phyloP scores from a whole-genome alignment of 2,888 invertebrate genomes.

The Acleris literana region DNA sequence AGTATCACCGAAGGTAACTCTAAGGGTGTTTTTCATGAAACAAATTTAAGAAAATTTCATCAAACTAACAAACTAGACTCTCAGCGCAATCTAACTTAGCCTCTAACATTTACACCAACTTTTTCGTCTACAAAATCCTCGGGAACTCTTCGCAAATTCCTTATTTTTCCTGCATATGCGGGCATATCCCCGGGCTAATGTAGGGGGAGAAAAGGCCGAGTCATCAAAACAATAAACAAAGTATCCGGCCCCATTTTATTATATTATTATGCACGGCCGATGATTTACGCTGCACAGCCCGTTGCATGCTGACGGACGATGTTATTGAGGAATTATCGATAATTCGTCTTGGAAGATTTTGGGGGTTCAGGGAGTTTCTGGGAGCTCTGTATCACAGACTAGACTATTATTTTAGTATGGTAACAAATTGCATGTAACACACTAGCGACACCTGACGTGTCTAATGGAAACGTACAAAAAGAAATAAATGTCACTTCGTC shows the following conservation, averaged over 20 bases:
- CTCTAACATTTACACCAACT: background rate
- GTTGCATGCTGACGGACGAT: slow-evolving; percentile 48
- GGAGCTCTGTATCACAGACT: too few species aligned
- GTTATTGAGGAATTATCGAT: slow-evolving; percentile 20
- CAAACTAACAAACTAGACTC: background rate
- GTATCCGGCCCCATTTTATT: slow-evolving; percentile 80
- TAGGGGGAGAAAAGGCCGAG: slow-evolving; percentile 72
- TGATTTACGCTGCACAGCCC: slow-evolving; percentile 79
- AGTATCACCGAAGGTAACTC: too few species aligned
- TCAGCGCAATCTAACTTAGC: slow-evolving; percentile 21
- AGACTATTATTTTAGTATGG: too few species aligned
- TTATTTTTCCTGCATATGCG: slow-evolving; percentile 73
- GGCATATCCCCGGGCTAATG: slow-evolving; percentile 52
- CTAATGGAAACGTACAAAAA: too few species aligned
- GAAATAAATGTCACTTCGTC: too few species aligned
- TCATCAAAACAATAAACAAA: slow-evolving; percentile 85
- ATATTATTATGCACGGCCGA: slow-evolving; percentile 81
- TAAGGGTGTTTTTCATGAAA: too few species aligned
- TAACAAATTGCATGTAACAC: too few species aligned
- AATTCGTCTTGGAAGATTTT: too few species aligned
- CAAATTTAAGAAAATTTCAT: background rate
- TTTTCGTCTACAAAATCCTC: slow-evolving; percentile 17
- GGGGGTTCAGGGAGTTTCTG: too few species aligned
- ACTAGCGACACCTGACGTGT: too few species aligned
- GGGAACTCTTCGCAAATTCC: slow-evolving; percentile 8